Base-by-base conservation (phyloP, 2,888 invertebrate species). In the Cenopis cana region DNA sequence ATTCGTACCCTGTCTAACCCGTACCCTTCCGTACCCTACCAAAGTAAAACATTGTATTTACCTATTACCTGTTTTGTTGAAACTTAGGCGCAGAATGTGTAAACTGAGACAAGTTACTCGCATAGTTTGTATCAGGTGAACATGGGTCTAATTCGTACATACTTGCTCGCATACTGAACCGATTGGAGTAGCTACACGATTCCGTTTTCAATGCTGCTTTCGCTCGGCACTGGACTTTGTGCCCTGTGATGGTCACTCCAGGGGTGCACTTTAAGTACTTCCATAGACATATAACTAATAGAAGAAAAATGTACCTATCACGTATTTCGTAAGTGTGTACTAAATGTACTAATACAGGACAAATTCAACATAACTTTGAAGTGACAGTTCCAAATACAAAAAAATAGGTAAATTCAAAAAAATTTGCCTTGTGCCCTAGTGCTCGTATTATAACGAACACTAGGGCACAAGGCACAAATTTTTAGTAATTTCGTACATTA, bases 181-280 rank as follows among this genome's bases (percentile, higher is more conserved):
- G 77, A 82, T 81, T 84, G 81, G 81, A 49, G 60, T 36, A 80
- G 78, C 14, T 80, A 81, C 81, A 79, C 78, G 82, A 83, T 82
- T 82, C 83, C 77, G 81, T 82, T 79, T 79, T 78, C 74, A 75
- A 73, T 62, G 56, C 55, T 60, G 77, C 73, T 76, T 74, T 75
- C 77, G 76, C 74, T 74, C 73, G 74, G 70, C 49, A 41, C 41
- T n/a, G 74, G 68, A 68, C 74, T 75, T 73, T 62, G 70, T 64
- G 68, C 70, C 36, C 70, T 70, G 62, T 73, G 70, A 68, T 17
- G 54, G 38, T 17, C 60, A 60, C n/a, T 20, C 56, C 0, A 62
- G 66, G 54, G 66, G 54, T 67, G 61, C 36, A 55, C 60, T 61
- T 55, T 41, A 18, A 56, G 41, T 17, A n/a, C 14, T 46, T n/a